Conservation (phyloP, 2,797 vertebrate species). For the Passerculus sandwichensis region DNA sequence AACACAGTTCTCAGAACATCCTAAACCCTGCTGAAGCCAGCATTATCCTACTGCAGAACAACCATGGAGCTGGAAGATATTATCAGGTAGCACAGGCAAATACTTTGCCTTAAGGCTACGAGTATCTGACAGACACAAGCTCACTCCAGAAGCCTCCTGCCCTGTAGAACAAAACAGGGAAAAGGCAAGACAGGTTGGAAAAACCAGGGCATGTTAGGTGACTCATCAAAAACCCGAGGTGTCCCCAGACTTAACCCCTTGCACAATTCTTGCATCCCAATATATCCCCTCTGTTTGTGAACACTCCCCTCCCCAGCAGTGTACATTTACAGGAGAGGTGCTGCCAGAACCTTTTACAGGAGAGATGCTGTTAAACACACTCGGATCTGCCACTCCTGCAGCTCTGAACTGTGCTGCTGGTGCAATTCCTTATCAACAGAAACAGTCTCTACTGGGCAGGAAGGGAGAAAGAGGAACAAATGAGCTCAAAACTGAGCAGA, state of each 20-base stretch:
- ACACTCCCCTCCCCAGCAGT: not conserved
- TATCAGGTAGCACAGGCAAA: not conserved
- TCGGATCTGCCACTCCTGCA: not conserved
- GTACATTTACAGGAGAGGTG: accelerated
- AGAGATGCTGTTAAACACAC: not conserved
- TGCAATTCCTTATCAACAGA: not conserved
- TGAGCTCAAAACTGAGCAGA: not conserved
- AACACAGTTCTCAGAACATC: not conserved
- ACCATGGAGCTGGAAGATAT: not conserved
- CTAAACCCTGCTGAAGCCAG: not conserved
- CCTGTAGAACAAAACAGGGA: not conserved
- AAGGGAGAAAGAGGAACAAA: not conserved
- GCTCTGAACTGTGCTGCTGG: not conserved
- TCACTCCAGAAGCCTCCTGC: not conserved
- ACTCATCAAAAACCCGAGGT: not conserved
- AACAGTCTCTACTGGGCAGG: not conserved
- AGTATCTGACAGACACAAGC: not conserved
- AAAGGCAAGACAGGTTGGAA: not conserved
- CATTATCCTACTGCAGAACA: not conserved
- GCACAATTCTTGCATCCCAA: not conserved
- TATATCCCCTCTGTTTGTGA: not conserved
- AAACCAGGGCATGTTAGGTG: not conserved
- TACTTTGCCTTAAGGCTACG: not conserved
- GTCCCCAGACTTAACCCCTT: not conserved
- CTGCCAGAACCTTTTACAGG: accelerated